Percentiles rank a stretch among this genome's conserved stretches.
Conservation (phyloP, 2,113 vertebrate genomes). For the Sylvicapra grimmia region DNA sequence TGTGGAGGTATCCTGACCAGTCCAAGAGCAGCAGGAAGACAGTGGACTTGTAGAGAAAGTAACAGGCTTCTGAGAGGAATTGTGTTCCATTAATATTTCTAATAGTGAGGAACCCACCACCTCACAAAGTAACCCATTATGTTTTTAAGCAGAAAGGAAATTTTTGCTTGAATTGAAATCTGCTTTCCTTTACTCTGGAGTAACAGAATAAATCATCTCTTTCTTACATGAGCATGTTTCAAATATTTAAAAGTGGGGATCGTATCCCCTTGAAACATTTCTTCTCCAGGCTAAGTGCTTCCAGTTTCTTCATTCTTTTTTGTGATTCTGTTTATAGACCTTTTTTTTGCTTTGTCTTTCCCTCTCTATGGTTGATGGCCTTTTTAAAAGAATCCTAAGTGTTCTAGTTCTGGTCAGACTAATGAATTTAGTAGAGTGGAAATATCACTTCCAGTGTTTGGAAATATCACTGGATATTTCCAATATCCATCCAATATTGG, state of each 20-base stretch:
- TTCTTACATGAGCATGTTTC: background rate
- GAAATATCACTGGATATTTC: background rate
- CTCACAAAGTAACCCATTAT: background rate
- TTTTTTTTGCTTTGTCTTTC: background rate
- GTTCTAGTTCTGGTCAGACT: background rate
- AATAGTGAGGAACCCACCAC: background rate
- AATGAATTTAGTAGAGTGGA: background rate
- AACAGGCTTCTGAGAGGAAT: background rate
- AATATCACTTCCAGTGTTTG: background rate
- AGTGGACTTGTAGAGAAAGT: background rate
- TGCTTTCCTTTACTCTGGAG: background rate
- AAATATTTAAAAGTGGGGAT: conserved; percentile 22
- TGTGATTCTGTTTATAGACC: background rate
- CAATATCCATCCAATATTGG: background rate
- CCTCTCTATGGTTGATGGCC: background rate
- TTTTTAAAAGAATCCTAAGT: background rate
- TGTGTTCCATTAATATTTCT: background rate
- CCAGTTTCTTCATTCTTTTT: conserved; percentile 23
- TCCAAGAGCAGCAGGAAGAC: background rate
- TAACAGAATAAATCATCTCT: background rate
- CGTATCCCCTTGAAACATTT: background rate
- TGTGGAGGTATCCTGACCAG: background rate
- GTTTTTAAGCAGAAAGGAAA: background rate
- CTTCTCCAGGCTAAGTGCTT: background rate
- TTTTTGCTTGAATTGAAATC: background rate